phyloP scores from a whole-genome alignment of 2,797 vertebrate genomes.

The Phoxinus dragarum region DNA sequence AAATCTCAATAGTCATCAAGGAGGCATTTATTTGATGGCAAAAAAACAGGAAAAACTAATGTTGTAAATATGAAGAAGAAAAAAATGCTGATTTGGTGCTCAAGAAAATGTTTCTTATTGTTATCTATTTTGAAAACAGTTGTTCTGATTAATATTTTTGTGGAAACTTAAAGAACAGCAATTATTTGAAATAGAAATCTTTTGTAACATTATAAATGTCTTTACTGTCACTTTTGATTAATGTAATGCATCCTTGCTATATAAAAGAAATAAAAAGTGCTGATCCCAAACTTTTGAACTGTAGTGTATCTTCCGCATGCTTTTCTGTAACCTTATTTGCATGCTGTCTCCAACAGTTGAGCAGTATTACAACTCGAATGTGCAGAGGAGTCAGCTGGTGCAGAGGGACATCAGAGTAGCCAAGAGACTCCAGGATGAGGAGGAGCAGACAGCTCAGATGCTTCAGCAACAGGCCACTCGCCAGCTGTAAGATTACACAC shows the following conservation, averaged over 20 bases:
- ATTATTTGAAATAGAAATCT: neutral
- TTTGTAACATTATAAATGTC: neutral
- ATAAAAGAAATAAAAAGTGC: neutral
- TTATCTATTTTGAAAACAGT: neutral
- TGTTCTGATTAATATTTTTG: neutral
- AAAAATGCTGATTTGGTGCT: neutral
- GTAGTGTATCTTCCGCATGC: too few species aligned
- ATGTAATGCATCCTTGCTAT: neutral
- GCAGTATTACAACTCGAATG: slow-evolving; percentile 81
- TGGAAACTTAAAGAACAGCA: neutral
- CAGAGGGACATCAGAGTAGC: slow-evolving; percentile 80
- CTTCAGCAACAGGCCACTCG: slow-evolving; percentile 67
- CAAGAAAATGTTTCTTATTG: too few species aligned
- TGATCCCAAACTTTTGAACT: neutral
- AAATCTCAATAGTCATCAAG: neutral
- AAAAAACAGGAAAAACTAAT: neutral
- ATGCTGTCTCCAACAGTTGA: slow-evolving; percentile 69
- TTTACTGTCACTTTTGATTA: neutral
- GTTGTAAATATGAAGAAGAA: neutral
- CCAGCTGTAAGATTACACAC: slow-evolving; percentile 64
- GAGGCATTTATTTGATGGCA: neutral
- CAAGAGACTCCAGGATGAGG: slow-evolving; percentile 78
- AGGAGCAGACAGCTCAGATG: slow-evolving; percentile 70
- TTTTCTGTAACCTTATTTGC: neutral
- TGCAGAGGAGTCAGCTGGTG: slow-evolving; percentile 81